phyloP scores from a whole-genome alignment of 2,113 vertebrate genomes.

The Pipa parva region DNA sequence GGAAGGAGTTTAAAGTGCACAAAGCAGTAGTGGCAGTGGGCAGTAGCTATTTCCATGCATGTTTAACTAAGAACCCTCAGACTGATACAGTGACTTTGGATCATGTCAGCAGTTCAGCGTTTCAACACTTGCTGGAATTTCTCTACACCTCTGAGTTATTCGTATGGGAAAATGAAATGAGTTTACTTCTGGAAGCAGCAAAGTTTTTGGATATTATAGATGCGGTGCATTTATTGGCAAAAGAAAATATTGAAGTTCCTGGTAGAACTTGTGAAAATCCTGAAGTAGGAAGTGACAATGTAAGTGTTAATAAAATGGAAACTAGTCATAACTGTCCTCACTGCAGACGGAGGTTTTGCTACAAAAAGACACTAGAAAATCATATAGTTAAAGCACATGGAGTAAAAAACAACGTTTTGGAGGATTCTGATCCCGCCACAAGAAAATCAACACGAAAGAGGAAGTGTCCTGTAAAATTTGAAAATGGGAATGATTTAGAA shows the following conservation, averaged over 20 bases:
- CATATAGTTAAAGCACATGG: conserved; percentile 69
- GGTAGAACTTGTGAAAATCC: conserved; percentile 3
- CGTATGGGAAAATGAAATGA: conserved; percentile 78
- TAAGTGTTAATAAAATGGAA: conserved; percentile 53
- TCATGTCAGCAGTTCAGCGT: conserved; percentile 83
- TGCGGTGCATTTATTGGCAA: conserved; percentile 79
- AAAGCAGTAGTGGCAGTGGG: conserved; percentile 93
- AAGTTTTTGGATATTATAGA: conserved; percentile 94
- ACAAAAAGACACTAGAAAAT: conserved; percentile 73
- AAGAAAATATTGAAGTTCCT: conserved; percentile 49
- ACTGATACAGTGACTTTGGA: conserved; percentile 77
- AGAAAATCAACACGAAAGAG: conserved; percentile 75
- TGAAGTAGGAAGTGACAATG: conserved; percentile 54
- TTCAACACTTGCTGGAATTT: conserved; percentile 85
- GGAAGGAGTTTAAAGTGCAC: conserved; percentile 81
- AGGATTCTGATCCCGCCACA: conserved; percentile 56
- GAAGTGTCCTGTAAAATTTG: conserved; percentile 74
- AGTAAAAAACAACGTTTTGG: conserved; percentile 60
- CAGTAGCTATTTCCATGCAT: conserved; percentile 93
- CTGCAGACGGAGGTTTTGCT: conserved; percentile 67
- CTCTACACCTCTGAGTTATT: conserved; percentile 89
- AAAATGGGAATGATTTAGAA: conserved; percentile 59
- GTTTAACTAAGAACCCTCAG: conserved; percentile 82
- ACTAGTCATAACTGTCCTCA: conserved; percentile 62
- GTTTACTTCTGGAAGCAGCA: conserved; percentile 79